phyloP scores from a whole-genome alignment of 1,140 invertebrate genomes.

The Drosophila lini region DNA sequence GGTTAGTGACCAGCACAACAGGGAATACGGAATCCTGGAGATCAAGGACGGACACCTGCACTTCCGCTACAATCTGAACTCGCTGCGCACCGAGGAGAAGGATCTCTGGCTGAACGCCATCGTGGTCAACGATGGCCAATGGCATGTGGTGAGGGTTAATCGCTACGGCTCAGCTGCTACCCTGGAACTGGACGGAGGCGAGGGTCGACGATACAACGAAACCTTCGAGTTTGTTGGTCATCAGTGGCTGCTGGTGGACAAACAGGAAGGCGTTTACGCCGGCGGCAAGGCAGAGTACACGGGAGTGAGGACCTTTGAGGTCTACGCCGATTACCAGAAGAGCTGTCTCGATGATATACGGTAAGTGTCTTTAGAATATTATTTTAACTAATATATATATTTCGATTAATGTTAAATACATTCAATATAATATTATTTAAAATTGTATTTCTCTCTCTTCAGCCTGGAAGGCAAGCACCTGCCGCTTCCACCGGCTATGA shows the following conservation, averaged over 20 bases:
- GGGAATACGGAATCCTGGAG: constrained; percentile 97
- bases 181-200: constrained; percentile 96
- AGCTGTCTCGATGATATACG: constrained; percentile 88
- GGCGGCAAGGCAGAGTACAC: constrained; percentile 98
- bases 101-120: constrained; percentile 96
- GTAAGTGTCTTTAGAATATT: constrained; percentile 83
- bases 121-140: constrained; percentile 97
- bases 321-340: constrained; percentile 97
- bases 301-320: constrained; percentile 95
- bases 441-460: background rate
- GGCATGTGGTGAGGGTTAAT: constrained; percentile 96
- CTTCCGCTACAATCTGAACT: constrained; percentile 97
- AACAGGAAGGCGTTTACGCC: constrained; percentile 97
- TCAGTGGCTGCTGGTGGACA: constrained; percentile 96
- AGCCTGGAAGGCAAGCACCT: constrained; percentile 96
- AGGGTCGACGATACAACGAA: constrained; percentile 97
- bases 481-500: constrained; percentile 95
- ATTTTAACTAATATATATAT: background rate
- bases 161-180: constrained; percentile 97
- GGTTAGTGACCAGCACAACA: constrained; percentile 96
- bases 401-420: too few relatives aligned
- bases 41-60: constrained; percentile 95
- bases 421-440: too few relatives aligned
- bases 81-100: constrained; percentile 93
- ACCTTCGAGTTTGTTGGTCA: constrained; percentile 96